Evolutionary conservation across 2,797 vertebrate genomes (phyloP).

Genomic region (Malacoraja senta): DNA sequence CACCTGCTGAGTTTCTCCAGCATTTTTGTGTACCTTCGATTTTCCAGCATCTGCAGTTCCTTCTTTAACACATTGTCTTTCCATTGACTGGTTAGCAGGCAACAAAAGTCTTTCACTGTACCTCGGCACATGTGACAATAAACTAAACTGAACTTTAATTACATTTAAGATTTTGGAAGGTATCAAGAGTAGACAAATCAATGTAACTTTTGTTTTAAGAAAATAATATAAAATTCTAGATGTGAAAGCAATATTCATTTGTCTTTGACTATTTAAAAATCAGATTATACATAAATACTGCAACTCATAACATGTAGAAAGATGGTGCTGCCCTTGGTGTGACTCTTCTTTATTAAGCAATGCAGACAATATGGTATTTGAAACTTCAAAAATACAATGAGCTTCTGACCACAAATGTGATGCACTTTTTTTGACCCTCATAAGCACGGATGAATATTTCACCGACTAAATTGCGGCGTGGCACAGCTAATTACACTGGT

Average conservation of each 20-base stretch:
- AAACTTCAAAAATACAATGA: neutral
- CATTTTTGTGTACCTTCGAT: too few species aligned
- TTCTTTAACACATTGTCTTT: too few species aligned
- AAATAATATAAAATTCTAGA: conserved; percentile 6
- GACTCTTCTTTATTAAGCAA: neutral
- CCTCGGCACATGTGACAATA: too few species aligned
- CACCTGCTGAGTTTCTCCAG: too few species aligned
- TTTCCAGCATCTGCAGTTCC: too few species aligned
- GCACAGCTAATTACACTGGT: too few species aligned
- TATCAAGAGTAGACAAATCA: neutral
- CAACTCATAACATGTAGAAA: neutral
- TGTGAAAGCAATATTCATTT: neutral
- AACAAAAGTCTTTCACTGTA: too few species aligned
- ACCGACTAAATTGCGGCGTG: too few species aligned
- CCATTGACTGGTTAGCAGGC: too few species aligned
- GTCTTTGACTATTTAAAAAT: neutral
- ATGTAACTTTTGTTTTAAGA: neutral
- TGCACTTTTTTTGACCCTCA: conserved; percentile 16
- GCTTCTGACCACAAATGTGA: neutral
- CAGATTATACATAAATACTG: neutral
- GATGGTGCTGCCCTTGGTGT: neutral
- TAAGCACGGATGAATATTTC: neutral
- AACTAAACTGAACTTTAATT: neutral
- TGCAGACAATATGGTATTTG: conserved; percentile 11
- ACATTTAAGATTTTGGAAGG: neutral